Conservation (phyloP, 2,113 vertebrate genomes). For the Eolophus roseicapilla region DNA sequence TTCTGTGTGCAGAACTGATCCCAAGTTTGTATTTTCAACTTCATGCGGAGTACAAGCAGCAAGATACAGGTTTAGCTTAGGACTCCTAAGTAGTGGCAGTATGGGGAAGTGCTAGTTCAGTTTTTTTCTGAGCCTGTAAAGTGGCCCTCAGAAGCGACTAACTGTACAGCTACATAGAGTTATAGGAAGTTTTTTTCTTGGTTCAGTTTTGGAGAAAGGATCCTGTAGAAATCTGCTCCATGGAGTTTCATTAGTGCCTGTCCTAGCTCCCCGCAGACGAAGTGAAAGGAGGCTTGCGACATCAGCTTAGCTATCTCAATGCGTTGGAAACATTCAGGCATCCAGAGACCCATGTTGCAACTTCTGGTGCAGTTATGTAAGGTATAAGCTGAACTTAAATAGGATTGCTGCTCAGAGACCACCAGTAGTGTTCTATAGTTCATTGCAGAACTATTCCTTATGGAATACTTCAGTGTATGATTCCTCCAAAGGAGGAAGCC, state of each 20-base stretch:
- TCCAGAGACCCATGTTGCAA: neutral
- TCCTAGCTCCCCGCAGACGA: neutral
- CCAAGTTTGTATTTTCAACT: neutral
- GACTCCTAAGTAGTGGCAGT: neutral
- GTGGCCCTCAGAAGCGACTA: neutral
- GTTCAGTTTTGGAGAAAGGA: neutral
- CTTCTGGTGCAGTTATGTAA: neutral
- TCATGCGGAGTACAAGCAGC: neutral
- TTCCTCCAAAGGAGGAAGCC: neutral
- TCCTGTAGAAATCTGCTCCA: neutral
- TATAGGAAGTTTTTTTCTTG: neutral
- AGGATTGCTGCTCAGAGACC: neutral
- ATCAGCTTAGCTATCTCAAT: neutral
- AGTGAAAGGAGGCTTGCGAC: neutral
- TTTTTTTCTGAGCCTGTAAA: neutral
- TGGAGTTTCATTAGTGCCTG: neutral
- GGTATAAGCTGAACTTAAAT: neutral
- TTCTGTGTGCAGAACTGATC: neutral
- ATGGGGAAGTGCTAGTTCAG: neutral
- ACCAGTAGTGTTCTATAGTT: neutral
- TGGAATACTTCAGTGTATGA: rapidly evolving
- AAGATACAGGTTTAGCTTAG: neutral
- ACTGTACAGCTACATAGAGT: neutral
- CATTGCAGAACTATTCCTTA: neutral
- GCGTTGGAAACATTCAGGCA: neutral